Evolutionary conservation across 2,888 invertebrate species (phyloP).

Genomic region (Ophioninae sp.): DNA sequence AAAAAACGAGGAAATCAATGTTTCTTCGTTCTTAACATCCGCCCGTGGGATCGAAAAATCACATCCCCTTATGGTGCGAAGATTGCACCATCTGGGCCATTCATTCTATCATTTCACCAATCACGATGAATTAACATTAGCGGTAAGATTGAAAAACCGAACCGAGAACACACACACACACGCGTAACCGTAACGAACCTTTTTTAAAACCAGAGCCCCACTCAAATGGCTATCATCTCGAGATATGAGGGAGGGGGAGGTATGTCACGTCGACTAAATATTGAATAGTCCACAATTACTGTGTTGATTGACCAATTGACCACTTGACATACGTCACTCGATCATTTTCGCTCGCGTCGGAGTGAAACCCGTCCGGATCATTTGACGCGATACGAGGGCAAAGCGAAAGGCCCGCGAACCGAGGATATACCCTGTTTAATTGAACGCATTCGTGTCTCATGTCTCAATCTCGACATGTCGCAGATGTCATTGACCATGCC

Average conservation of each 20-base stretch:
- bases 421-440: background rate
- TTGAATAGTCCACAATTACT: background rate
- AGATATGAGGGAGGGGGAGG: background rate
- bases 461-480: background rate
- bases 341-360: background rate
- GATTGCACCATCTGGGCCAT: conserved; percentile 7
- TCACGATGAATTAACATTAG: conserved; percentile 44
- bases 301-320: background rate
- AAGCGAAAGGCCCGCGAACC: background rate
- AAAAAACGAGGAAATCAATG: conserved; percentile 34
- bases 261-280: background rate
- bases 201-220: conserved; percentile 14
- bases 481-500: background rate
- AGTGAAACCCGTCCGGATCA: background rate
- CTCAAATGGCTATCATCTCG: background rate
- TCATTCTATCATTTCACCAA: conserved; percentile 38
- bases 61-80: conserved; percentile 32
- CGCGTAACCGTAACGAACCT: conserved; percentile 32
- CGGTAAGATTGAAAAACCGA: conserved; percentile 43
- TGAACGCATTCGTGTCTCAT: background rate
- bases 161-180: conserved; percentile 19
- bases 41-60: conserved; percentile 28
- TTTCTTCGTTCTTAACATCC: conserved; percentile 22
- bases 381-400: background rate
- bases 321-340: background rate